Percentiles rank a stretch among this genome's conserved stretches.
Conservation (phyloP, 2,797 vertebrate species). For the Pristis pectinata region DNA sequence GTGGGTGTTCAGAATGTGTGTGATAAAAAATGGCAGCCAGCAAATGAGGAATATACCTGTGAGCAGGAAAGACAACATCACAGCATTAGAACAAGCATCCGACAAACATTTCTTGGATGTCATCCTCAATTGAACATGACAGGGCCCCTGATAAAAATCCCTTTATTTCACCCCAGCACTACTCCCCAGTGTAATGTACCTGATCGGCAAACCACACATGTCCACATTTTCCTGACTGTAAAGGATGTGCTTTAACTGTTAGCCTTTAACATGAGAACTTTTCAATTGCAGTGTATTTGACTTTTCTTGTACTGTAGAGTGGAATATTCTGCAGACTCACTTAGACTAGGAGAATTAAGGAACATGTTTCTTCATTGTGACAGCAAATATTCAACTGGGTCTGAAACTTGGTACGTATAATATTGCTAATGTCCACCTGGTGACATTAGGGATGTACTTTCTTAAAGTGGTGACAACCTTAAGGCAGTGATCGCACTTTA, state of each 20-base stretch:
- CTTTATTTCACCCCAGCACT: not conserved
- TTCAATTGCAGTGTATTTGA: not conserved
- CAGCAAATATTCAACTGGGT: too few species aligned
- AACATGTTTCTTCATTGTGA: too few species aligned
- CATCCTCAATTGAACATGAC: not conserved
- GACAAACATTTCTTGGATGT: not conserved
- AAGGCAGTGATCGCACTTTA: too few species aligned
- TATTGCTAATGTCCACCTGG: too few species aligned
- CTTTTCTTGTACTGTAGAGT: too few species aligned
- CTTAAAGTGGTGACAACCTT: too few species aligned
- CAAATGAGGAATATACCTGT: slow-evolving; percentile 87
- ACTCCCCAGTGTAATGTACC: not conserved
- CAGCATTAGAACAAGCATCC: slow-evolving; percentile 28
- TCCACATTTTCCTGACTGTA: not conserved
- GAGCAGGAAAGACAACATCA: slow-evolving; percentile 47
- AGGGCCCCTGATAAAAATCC: not conserved
- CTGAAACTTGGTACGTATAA: too few species aligned
- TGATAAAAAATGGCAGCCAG: slow-evolving; percentile 94
- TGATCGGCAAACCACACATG: not conserved
- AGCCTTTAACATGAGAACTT: not conserved
- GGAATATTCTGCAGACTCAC: too few species aligned
- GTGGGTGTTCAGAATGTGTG: slow-evolving; percentile 84
- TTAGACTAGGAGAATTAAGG: too few species aligned
- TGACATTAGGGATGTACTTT: too few species aligned
- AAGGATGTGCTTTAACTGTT: not conserved